Conservation (phyloP, 2,797 vertebrate genomes). For the Crenuchus spilurus region DNA sequence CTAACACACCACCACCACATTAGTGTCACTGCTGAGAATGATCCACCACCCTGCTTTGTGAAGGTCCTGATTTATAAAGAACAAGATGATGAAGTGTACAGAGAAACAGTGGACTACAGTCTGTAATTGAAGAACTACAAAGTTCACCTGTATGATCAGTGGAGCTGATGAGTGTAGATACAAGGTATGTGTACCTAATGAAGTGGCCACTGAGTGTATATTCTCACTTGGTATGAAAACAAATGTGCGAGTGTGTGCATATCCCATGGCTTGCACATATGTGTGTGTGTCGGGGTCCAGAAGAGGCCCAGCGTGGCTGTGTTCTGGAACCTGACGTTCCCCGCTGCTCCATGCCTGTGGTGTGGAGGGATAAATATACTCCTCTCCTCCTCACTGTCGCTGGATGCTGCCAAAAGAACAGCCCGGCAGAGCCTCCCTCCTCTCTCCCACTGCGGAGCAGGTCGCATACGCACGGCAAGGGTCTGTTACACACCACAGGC, state of each 20-base stretch:
- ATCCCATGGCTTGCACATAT: conserved; percentile 48
- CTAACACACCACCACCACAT: too few relatives aligned
- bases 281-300: conserved; percentile 49
- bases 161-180: too few relatives aligned
- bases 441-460: conserved; percentile 38
- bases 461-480: conserved; percentile 32
- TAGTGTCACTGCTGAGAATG: too few relatives aligned
- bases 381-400: conserved; percentile 46
- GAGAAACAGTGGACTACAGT: too few relatives aligned
- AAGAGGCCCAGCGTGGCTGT: conserved; percentile 55
- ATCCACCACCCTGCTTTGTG: too few relatives aligned
- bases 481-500: conserved; percentile 31
- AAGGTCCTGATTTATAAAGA: too few relatives aligned
- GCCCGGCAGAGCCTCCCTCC: conserved; percentile 45
- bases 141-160: too few relatives aligned
- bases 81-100: too few relatives aligned
- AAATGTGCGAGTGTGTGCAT: conserved; percentile 24
- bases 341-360: conserved; percentile 51
- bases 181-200: too few relatives aligned
- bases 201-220: too few relatives aligned
- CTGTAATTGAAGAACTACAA: too few relatives aligned
- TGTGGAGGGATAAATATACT: conserved; percentile 61
- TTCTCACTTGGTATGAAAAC: too few relatives aligned
- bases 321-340: conserved; percentile 60
- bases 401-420: conserved; percentile 57